A percentile compares a stretch with the other conserved stretches of the same genome.
These are phyloP conservation scores for Epirrita christyi DNA, from an alignment of 2,888 invertebrate species.

Conservation along the genomic window DNA sequence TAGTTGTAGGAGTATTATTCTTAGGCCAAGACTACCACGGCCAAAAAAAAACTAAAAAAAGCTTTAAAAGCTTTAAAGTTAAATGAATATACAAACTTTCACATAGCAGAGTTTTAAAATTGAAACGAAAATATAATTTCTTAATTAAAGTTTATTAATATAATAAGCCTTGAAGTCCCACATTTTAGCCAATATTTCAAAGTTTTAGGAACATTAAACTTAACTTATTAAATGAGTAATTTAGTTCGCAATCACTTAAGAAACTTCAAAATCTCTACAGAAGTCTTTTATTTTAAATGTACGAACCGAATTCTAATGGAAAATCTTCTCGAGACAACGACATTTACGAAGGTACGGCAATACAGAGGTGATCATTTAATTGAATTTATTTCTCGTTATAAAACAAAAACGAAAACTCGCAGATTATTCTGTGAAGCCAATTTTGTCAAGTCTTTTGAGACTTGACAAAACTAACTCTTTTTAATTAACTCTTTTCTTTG, in stretches of 20 bases:
- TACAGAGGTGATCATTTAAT: constrained; percentile 33
- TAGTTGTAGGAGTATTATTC: too few relatives aligned
- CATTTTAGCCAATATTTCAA: constrained; percentile 6
- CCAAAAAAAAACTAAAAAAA: too few relatives aligned
- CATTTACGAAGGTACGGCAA: constrained; percentile 31
- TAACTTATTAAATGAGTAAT: constrained; percentile 5
- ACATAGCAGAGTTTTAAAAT: too few relatives aligned
- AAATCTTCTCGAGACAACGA: constrained; percentile 28
- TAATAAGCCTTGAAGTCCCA: background rate
- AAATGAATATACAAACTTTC: too few relatives aligned
- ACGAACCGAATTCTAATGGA: constrained; percentile 24
- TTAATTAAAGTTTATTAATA: constrained; percentile 3
- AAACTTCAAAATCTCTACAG: constrained; percentile 9
- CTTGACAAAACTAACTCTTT: constrained; percentile 3
- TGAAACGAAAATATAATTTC: background rate
- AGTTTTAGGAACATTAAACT: background rate
- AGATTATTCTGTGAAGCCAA: constrained; percentile 21
- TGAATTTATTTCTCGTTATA: constrained; percentile 40
- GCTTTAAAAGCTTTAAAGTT: too few relatives aligned
- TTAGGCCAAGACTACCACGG: too few relatives aligned
- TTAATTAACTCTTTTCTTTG: too few relatives aligned
- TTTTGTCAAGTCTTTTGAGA: constrained; percentile 25
- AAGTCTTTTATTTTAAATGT: constrained; percentile 18
- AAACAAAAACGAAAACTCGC: constrained; percentile 32
- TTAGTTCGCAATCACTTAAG: constrained; percentile 7